These are phyloP conservation scores for Grantiella picta DNA, from an alignment of 2,113 vertebrate species.

Conservation along the genomic window DNA sequence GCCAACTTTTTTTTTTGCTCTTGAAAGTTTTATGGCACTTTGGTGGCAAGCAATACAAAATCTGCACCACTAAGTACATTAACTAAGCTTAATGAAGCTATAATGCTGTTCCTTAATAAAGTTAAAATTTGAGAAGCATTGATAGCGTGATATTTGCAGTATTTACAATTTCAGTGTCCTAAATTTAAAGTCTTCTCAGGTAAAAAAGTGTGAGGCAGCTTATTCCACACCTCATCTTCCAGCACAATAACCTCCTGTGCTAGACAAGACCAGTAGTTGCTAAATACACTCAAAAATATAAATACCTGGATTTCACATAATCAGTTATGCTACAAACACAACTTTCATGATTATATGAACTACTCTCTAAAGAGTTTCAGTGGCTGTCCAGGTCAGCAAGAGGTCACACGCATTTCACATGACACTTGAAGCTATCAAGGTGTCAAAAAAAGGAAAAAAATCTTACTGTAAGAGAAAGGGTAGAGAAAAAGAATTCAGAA, in stretches of 20 bases:
- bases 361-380: background rate
- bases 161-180: background rate
- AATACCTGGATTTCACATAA: background rate
- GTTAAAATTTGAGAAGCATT: background rate
- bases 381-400: background rate
- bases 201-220: background rate
- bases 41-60: background rate
- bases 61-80: background rate
- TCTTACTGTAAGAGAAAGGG: background rate
- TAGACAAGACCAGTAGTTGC: background rate
- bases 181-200: background rate
- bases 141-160: background rate
- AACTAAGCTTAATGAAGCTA: background rate
- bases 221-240: background rate
- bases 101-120: background rate
- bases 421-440: background rate
- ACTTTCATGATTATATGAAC: background rate
- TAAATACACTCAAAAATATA: background rate
- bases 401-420: background rate
- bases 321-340: background rate
- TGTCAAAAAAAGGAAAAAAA: background rate
- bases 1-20: background rate
- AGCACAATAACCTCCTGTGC: background rate
- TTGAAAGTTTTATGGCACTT: background rate
- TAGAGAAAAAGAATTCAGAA: background rate